A percentile compares a stretch with the other conserved stretches of the same genome.
Evolutionary conservation across 2,888 invertebrate genomes (phyloP).

Genomic region (Cistogaster globosa): DNA sequence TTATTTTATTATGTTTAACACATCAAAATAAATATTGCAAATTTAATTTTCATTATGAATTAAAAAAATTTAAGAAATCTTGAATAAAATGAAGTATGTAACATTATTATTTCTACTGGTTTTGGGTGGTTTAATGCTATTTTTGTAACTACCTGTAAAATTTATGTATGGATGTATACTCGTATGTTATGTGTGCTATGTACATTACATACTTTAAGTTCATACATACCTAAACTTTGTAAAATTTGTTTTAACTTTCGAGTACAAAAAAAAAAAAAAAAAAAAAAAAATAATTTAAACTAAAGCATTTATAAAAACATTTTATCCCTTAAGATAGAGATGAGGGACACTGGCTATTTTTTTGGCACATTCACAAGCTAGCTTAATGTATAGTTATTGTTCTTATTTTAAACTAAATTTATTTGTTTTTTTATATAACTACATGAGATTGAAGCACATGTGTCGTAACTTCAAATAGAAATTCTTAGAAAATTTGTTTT

Average conservation of each 20-base stretch:
- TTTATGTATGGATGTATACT: neutral
- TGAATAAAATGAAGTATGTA: too few relatives aligned
- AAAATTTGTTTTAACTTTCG: constrained; percentile 17
- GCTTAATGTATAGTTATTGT: neutral
- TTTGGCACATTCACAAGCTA: neutral
- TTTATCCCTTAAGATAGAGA: constrained; percentile 5
- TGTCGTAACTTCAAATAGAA: neutral
- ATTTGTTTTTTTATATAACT: neutral
- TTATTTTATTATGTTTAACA: too few relatives aligned
- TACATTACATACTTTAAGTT: constrained; percentile 6
- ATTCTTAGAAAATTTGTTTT: neutral
- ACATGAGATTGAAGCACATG: neutral
- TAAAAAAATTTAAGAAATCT: too few relatives aligned
- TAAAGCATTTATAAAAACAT: constrained; percentile 35
- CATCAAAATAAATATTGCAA: too few relatives aligned
- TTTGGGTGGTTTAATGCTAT: too few relatives aligned
- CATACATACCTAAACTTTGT: constrained; percentile 30
- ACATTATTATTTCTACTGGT: too few relatives aligned
- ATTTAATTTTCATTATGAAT: too few relatives aligned
- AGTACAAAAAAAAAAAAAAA: too few relatives aligned
- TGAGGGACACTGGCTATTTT: constrained; percentile 5
- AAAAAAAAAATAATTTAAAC: constrained; percentile 39
- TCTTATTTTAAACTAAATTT: neutral
- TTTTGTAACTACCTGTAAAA: neutral
- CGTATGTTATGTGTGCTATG: too few relatives aligned